phyloP scores from a whole-genome alignment of 2,797 vertebrate species.

The Hippopotamyrus pictus region DNA sequence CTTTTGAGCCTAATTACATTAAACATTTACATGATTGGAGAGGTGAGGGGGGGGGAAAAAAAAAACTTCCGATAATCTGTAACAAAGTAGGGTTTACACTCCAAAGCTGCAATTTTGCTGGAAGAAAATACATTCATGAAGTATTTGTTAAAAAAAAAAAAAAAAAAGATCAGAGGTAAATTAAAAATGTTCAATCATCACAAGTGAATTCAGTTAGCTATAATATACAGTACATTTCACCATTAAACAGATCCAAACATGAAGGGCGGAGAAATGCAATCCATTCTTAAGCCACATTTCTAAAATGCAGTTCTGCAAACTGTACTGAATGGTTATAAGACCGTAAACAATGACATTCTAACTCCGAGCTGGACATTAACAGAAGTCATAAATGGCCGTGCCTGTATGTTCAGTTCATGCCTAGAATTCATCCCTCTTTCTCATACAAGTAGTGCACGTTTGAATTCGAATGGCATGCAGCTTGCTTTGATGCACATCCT shows the following conservation, averaged over 20 bases:
- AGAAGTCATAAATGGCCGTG: background rate
- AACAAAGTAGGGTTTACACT: slow-evolving; percentile 25
- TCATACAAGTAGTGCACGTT: background rate
- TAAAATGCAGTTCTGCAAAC: slow-evolving; percentile 26
- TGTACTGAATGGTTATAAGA: slow-evolving; percentile 30
- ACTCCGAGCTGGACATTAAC: slow-evolving; percentile 15
- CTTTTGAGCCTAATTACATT: slow-evolving; percentile 35
- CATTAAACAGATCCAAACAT: background rate
- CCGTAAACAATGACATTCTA: slow-evolving; percentile 22
- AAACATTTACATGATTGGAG: slow-evolving; percentile 36
- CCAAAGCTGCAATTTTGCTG: slow-evolving; percentile 48
- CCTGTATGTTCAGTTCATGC: background rate
- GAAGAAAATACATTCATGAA: slow-evolving; percentile 65
- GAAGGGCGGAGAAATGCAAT: background rate
- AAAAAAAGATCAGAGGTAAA: slow-evolving; percentile 35
- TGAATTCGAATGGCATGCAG: background rate
- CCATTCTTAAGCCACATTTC: slow-evolving; percentile 25
- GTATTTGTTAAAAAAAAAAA: slow-evolving; percentile 42
- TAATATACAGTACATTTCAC: slow-evolving; percentile 8
- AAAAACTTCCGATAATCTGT: background rate
- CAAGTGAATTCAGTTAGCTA: slow-evolving; percentile 24
- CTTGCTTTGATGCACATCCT: background rate
- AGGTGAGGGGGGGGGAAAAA: background rate
- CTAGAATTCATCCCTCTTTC: background rate
- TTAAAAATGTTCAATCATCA: slow-evolving; percentile 27